These are phyloP conservation scores for Parnassius apollo DNA, from an alignment of 2,888 invertebrate species.

Conservation along the genomic window DNA sequence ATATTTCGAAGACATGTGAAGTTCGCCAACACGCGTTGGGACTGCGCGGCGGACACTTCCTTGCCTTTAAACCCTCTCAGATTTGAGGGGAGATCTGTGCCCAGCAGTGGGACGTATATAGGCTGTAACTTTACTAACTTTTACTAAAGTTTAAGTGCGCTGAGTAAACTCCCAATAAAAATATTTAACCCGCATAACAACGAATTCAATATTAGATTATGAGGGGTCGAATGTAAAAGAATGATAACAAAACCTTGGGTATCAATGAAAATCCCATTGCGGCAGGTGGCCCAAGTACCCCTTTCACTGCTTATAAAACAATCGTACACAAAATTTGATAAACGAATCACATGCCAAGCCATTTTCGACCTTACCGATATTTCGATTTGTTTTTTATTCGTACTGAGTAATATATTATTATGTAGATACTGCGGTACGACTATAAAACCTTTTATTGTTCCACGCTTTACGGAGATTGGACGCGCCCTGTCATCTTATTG, in stretches of 20 bases:
- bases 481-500: conserved; percentile 37
- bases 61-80: too few relatives aligned
- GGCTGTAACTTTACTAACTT: too few relatives aligned
- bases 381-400: conserved; percentile 22
- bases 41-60: too few relatives aligned
- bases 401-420: conserved; percentile 23
- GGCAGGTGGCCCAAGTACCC: conserved; percentile 14
- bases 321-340: conserved; percentile 26
- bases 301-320: conserved; percentile 23
- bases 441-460: conserved; percentile 37
- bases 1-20: too few relatives aligned
- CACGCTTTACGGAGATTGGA: conserved; percentile 34
- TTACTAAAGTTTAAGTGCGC: too few relatives aligned
- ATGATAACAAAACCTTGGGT: background rate
- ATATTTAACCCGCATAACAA: too few relatives aligned
- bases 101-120: too few relatives aligned
- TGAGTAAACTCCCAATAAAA: too few relatives aligned
- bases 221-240: background rate
- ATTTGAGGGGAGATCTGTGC: too few relatives aligned
- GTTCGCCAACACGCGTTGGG: too few relatives aligned
- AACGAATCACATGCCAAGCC: conserved; percentile 10
- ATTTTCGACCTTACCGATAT: conserved; percentile 18
- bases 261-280: conserved; percentile 16
- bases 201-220: background rate
- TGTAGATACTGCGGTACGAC: conserved; percentile 28